Conservation (phyloP, 2,113 vertebrate species). For the Toxotes chatareus region DNA sequence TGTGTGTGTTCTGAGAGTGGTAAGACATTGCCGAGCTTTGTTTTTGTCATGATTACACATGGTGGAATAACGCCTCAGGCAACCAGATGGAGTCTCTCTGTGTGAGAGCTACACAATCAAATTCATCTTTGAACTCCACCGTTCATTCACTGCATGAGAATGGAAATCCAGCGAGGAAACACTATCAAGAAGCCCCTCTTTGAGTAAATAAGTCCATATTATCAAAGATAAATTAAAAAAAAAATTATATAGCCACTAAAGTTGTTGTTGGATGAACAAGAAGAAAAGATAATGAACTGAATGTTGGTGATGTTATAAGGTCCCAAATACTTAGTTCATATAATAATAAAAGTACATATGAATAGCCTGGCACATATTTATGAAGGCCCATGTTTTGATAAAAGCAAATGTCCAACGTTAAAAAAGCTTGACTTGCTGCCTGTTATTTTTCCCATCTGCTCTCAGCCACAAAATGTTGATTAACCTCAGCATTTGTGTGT, state of each 20-base stretch:
- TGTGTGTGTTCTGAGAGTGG: constrained; percentile 37
- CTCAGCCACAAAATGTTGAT: background rate
- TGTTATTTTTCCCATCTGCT: background rate
- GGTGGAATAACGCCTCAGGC: constrained; percentile 72
- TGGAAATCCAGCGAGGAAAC: background rate
- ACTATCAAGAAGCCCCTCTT: background rate
- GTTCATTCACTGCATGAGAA: constrained; percentile 27
- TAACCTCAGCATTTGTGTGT: background rate
- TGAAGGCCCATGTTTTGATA: too few species aligned
- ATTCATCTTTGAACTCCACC: constrained; percentile 44
- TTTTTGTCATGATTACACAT: constrained; percentile 74
- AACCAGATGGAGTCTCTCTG: constrained; percentile 73
- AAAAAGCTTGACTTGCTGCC: background rate
- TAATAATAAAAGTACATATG: too few species aligned
- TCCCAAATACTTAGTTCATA: background rate
- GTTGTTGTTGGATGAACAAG: background rate
- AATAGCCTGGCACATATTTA: too few species aligned
- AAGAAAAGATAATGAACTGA: background rate
- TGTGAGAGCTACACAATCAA: constrained; percentile 60
- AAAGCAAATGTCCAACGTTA: background rate
- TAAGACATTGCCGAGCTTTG: constrained; percentile 49
- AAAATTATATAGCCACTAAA: background rate
- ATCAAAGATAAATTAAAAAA: background rate
- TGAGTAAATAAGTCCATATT: background rate
- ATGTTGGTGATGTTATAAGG: background rate